Conservation (phyloP, 2,888 invertebrate species). For the Lymantria monacha region DNA sequence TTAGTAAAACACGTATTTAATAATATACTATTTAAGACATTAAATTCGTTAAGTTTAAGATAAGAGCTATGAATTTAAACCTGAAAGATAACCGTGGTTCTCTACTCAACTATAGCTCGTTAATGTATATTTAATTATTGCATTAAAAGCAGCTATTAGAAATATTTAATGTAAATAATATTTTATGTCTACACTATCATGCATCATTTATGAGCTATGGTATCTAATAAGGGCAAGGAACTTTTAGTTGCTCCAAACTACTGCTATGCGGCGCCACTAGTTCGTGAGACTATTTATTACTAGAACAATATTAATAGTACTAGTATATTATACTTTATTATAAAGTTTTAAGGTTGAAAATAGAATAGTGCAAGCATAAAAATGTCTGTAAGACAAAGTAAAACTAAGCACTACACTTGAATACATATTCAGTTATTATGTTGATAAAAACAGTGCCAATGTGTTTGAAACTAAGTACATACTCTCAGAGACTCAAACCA, state of each 20-base stretch:
- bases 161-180: constrained; percentile 4
- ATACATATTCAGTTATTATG: constrained; percentile 76
- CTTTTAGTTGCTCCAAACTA: constrained; percentile 43
- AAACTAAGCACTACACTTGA: constrained; percentile 58
- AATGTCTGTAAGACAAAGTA: constrained; percentile 32
- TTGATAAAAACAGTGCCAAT: constrained; percentile 67
- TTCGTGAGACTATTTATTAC: constrained; percentile 58
- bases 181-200: constrained; percentile 43
- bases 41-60: too few species aligned
- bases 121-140: too few species aligned
- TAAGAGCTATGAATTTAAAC: too few species aligned
- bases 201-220: constrained; percentile 48
- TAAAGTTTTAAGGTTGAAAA: constrained; percentile 36
- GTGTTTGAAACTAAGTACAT: constrained; percentile 52
- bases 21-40: too few species aligned
- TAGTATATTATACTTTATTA: constrained; percentile 30
- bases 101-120: too few species aligned
- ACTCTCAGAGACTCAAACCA: constrained; percentile 42
- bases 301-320: constrained; percentile 27
- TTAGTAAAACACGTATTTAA: too few species aligned
- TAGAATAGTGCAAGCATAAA: constrained; percentile 12
- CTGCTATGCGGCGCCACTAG: constrained; percentile 50
- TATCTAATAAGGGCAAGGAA: constrained; percentile 43
- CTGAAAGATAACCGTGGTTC: too few species aligned
- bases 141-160: too few species aligned